These are phyloP conservation scores for Seriola rivoliana DNA, from an alignment of 2,113 vertebrate genomes.

Conservation along the genomic window DNA sequence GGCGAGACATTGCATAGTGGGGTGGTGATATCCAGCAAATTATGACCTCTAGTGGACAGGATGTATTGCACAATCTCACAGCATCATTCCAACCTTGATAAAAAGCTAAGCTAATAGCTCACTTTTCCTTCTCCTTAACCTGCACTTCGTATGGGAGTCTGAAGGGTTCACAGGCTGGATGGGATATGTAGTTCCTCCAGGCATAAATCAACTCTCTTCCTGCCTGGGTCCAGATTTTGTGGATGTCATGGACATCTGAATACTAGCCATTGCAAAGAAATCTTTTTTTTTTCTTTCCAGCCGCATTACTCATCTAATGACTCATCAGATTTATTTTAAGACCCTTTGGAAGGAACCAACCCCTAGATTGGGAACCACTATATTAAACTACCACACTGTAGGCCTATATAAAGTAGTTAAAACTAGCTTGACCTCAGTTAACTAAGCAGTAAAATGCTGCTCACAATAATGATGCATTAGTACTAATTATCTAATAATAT, in stretches of 20 bases:
- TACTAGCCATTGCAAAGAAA: neutral
- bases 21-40: slow-evolving; percentile 41
- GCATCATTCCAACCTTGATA: neutral
- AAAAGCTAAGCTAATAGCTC: neutral
- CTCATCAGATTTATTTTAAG: too few relatives aligned
- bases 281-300: too few relatives aligned
- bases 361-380: too few relatives aligned
- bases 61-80: neutral
- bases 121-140: neutral
- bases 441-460: too few relatives aligned
- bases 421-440: too few relatives aligned
- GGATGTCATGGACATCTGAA: neutral
- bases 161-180: neutral
- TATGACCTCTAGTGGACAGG: slow-evolving; percentile 61
- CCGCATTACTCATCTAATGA: too few relatives aligned
- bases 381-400: too few relatives aligned
- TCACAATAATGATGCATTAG: too few relatives aligned
- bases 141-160: neutral
- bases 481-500: too few relatives aligned
- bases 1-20: neutral
- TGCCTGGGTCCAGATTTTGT: neutral
- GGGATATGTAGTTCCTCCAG: neutral
- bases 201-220: neutral
- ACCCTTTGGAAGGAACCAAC: too few relatives aligned
- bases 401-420: too few relatives aligned